Conservation (phyloP, 2,797 vertebrate genomes). For the Channa striata region DNA sequence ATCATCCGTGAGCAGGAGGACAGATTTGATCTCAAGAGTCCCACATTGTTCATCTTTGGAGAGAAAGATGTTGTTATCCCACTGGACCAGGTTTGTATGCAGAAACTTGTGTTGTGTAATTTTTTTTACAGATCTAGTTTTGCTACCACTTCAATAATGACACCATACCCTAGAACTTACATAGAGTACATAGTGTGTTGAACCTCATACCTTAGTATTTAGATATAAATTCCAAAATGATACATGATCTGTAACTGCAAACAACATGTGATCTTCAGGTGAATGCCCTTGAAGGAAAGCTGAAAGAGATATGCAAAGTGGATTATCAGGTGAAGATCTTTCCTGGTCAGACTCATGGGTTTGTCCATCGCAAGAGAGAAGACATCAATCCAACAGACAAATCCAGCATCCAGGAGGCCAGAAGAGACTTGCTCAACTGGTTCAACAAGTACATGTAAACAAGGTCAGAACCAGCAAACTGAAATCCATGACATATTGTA, state of each 20-base stretch:
- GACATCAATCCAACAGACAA: constrained; percentile 88
- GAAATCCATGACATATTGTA: not conserved
- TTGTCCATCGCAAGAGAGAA: constrained; percentile 92
- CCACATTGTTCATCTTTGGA: constrained; percentile 89
- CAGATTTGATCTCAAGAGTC: constrained; percentile 78
- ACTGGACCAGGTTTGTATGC: constrained; percentile 78
- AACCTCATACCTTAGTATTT: not conserved
- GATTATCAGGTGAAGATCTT: constrained; percentile 91
- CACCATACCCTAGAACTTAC: too few species aligned
- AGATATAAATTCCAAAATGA: not conserved
- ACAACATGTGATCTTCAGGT: constrained; percentile 78
- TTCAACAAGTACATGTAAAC: constrained; percentile 88
- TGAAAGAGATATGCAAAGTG: constrained; percentile 88
- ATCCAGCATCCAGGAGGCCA: constrained; percentile 87
- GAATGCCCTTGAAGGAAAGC: constrained; percentile 81
- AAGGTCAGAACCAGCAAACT: not conserved
- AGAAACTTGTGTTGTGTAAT: not conserved
- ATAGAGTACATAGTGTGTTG: not conserved
- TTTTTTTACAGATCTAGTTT: not conserved
- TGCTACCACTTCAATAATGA: not conserved
- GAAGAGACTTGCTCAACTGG: constrained; percentile 91
- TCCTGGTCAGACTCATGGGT: constrained; percentile 92
- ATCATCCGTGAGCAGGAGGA: constrained; percentile 83
- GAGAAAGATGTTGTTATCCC: constrained; percentile 85
- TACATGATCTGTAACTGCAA: not conserved